Evolutionary conservation across 2,113 vertebrate species (phyloP).

Genomic region (Protobothrops mucrosquamatus): DNA sequence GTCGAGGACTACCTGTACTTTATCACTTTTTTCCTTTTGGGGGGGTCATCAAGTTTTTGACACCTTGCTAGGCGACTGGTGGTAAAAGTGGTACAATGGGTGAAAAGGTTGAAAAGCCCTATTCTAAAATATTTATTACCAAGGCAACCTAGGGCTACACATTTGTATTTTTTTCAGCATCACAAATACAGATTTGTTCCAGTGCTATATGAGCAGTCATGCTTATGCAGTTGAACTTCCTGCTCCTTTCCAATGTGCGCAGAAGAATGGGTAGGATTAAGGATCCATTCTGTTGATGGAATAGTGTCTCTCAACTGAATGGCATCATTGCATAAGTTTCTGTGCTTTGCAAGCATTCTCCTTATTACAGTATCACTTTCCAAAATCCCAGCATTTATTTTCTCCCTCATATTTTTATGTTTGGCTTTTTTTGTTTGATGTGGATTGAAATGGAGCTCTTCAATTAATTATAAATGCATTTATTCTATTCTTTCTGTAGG

Average conservation of each 20-base stretch:
- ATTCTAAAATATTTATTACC: not conserved
- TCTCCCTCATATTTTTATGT: not conserved
- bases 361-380: not conserved
- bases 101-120: too few species aligned
- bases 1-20: too few species aligned
- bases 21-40: too few species aligned
- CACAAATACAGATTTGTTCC: not conserved
- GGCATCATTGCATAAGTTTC: not conserved
- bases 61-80: too few species aligned
- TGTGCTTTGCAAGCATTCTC: not conserved
- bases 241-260: not conserved
- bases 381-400: not conserved
- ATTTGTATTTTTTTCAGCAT: not conserved
- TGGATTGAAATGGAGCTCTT: not conserved
- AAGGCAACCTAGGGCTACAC: not conserved
- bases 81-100: too few species aligned
- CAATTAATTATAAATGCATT: slow-evolving; percentile 29
- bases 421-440: not conserved
- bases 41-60: too few species aligned
- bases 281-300: not conserved
- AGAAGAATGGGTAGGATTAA: not conserved
- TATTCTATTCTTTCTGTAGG: slow-evolving; percentile 69
- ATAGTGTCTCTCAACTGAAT: not conserved
- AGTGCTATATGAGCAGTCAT: not conserved
- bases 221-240: not conserved